Conservation (phyloP, 2,113 vertebrate species). For the cattle (Bos taurus) region DNA sequence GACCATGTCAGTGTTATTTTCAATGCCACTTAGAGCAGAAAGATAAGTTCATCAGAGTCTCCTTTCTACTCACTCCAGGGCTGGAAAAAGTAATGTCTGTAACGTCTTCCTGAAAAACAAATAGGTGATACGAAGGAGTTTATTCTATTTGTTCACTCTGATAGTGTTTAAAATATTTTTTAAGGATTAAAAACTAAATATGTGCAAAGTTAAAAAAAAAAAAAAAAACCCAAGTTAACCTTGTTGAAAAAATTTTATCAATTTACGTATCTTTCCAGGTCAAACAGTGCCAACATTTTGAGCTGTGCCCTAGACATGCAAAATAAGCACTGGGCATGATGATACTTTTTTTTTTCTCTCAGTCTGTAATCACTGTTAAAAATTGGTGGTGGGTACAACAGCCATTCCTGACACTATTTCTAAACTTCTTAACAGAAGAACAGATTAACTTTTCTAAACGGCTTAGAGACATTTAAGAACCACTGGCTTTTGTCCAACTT, state of each 20-base stretch:
- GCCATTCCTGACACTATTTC: slow-evolving; percentile 58
- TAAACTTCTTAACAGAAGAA: slow-evolving; percentile 68
- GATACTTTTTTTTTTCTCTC: not conserved
- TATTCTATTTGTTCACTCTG: not conserved
- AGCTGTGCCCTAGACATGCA: slow-evolving; percentile 53
- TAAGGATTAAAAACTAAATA: slow-evolving; percentile 3
- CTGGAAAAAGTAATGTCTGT: slow-evolving; percentile 61
- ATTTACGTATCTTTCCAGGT: not conserved
- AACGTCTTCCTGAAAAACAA: slow-evolving; percentile 14
- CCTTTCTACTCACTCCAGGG: slow-evolving; percentile 36
- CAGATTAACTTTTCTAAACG: slow-evolving; percentile 64
- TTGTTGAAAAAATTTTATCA: not conserved
- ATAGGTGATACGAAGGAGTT: not conserved
- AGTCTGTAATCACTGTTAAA: slow-evolving; percentile 27
- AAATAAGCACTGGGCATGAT: slow-evolving; percentile 42
- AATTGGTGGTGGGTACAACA: slow-evolving; percentile 49
- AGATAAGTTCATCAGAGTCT: slow-evolving; percentile 53
- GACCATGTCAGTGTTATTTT: slow-evolving; percentile 47
- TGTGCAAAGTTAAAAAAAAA: not conserved
- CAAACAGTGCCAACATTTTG: slow-evolving; percentile 30
- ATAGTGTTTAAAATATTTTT: not conserved
- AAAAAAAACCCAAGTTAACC: not conserved
- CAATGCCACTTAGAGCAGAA: slow-evolving; percentile 42
- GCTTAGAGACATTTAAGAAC: slow-evolving; percentile 69
- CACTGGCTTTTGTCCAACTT: slow-evolving; percentile 66